phyloP scores from a whole-genome alignment of 2,113 vertebrate species.

The Caretta caretta region DNA sequence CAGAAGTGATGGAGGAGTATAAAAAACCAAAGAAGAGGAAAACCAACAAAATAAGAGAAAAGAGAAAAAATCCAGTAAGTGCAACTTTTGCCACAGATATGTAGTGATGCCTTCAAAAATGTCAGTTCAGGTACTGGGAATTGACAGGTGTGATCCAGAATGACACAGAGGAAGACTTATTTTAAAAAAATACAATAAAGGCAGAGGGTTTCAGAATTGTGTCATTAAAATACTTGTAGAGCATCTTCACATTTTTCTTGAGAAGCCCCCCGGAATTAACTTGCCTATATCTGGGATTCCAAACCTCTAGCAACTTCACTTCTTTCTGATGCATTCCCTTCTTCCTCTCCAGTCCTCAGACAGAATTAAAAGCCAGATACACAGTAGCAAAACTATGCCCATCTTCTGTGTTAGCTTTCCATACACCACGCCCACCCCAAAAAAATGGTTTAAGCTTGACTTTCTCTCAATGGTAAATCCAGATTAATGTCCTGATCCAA shows the following conservation, averaged over 20 bases:
- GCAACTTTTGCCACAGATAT: not conserved
- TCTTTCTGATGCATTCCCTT: not conserved
- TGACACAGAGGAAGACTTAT: not conserved
- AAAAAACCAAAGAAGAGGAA: not conserved
- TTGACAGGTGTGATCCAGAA: not conserved
- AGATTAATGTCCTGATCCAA: no score
- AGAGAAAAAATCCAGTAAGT: rapidly evolving
- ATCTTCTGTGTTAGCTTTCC: not conserved
- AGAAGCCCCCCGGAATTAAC: not conserved
- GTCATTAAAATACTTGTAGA: not conserved
- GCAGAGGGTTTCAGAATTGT: not conserved
- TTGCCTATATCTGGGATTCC: not conserved
- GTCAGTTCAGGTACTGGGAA: not conserved
- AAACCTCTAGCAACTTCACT: not conserved
- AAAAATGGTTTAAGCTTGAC: not conserved
- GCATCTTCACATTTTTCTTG: not conserved
- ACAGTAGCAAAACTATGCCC: not conserved
- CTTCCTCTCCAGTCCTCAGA: not conserved
- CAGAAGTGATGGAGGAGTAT: not conserved
- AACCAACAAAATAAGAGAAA: not conserved
- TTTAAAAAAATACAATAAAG: not conserved
- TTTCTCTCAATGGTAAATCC: no score
- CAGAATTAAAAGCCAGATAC: not conserved
- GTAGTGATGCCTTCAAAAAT: not conserved
- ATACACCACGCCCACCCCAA: rapidly evolving